A percentile compares a stretch with the other conserved stretches of the same genome.
These are phyloP conservation scores for Hippocampus comes DNA, from an alignment of 2,113 vertebrate genomes.

Conservation along the genomic window DNA sequence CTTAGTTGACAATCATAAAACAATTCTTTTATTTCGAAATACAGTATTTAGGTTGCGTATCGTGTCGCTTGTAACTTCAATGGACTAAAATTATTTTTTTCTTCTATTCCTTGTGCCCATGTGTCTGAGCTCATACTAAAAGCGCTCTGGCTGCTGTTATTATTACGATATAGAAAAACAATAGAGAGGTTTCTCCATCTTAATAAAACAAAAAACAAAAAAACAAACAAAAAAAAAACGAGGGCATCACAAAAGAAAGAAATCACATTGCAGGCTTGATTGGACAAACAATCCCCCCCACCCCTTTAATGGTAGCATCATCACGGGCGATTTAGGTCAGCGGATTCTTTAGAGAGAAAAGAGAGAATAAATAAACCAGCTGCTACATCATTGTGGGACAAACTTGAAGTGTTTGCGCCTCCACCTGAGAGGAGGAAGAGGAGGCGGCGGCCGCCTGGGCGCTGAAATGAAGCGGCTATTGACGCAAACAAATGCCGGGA, in stretches of 20 bases:
- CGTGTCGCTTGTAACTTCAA: neutral
- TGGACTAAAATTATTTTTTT: neutral
- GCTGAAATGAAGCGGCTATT: neutral
- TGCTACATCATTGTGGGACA: neutral
- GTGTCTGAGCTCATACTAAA: no score
- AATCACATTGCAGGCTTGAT: neutral
- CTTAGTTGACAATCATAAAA: neutral
- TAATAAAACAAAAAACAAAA: no score
- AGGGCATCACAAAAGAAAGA: slow-evolving; percentile 1
- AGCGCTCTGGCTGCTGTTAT: no score
- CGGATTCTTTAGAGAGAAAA: slow-evolving; percentile 5
- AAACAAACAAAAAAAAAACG: neutral
- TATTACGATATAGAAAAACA: no score
- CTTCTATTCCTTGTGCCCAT: neutral
- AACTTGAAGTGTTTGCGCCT: neutral
- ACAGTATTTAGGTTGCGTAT: no score
- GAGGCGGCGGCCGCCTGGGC: neutral
- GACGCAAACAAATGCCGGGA: neutral
- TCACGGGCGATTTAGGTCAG: neutral
- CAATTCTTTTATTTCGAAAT: no score
- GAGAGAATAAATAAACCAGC: slow-evolving; percentile 2
- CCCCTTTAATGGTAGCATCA: neutral
- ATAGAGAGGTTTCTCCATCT: no score
- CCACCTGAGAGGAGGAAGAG: neutral
- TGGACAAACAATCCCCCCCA: neutral